A percentile compares a stretch with the other conserved stretches of the same genome.
Conservation (phyloP, 2,113 vertebrate genomes). For the Danionella cerebrum region DNA sequence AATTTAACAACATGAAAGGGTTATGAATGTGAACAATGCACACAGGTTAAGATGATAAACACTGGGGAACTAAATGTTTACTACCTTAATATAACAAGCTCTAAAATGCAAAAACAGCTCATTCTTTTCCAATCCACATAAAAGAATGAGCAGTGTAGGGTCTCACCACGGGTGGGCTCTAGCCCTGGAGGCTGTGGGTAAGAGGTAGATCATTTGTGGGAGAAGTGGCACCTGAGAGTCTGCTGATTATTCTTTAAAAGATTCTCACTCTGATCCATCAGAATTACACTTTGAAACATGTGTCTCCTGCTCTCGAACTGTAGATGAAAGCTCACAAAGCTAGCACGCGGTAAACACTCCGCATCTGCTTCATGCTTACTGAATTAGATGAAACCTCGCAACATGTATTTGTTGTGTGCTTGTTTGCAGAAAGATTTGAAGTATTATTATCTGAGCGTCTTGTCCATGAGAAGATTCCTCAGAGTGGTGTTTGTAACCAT, state of each 20-base stretch:
- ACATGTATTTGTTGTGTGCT: background rate
- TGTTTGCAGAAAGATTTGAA: background rate
- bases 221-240: slow-evolving; percentile 68
- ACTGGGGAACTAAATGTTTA: too few relatives aligned
- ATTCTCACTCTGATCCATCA: slow-evolving; percentile 20
- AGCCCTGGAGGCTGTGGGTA: slow-evolving; percentile 60
- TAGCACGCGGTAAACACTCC: background rate
- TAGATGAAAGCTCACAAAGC: slow-evolving; percentile 3
- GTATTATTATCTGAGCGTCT: slow-evolving; percentile 24
- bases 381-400: background rate
- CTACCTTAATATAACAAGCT: too few relatives aligned
- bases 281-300: background rate
- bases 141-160: slow-evolving; percentile 52
- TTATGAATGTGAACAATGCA: too few relatives aligned
- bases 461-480: slow-evolving; percentile 6
- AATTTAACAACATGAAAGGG: too few relatives aligned
- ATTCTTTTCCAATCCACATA: background rate
- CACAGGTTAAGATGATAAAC: too few relatives aligned
- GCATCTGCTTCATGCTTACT: background rate
- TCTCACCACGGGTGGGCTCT: slow-evolving; percentile 63
- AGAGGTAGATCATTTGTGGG: background rate
- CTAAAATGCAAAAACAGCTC: background rate
- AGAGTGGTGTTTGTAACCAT: slow-evolving; percentile 20
- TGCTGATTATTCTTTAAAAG: slow-evolving; percentile 51
- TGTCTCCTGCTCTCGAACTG: background rate